These are phyloP conservation scores for Eumaeus atala DNA, from an alignment of 1,140 invertebrate genomes.

Conservation along the genomic window DNA sequence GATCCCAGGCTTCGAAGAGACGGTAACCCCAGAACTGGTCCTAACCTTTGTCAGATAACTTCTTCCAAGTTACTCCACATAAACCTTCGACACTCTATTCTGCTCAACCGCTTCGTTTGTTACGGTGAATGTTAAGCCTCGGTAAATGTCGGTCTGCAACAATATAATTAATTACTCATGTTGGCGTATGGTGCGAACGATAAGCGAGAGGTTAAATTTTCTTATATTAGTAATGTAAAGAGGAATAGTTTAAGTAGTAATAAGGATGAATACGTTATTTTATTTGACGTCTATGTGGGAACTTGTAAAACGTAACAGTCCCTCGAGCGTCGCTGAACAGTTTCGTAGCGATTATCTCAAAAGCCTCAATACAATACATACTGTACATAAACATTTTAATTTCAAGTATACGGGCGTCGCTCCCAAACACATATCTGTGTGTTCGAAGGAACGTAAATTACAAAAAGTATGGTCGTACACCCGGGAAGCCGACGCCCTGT, in stretches of 20 bases:
- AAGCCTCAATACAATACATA: neutral
- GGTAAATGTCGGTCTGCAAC: too few species aligned
- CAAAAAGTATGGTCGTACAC: neutral
- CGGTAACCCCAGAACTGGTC: too few species aligned
- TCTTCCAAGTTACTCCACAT: too few species aligned
- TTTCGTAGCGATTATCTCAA: conserved; percentile 6
- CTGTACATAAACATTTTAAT: conserved; percentile 11
- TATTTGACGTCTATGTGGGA: conserved; percentile 10
- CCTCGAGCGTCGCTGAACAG: conserved; percentile 5
- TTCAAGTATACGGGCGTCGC: conserved; percentile 3
- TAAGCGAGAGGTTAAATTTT: too few species aligned
- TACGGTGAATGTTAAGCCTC: too few species aligned
- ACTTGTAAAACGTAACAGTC: conserved; percentile 10
- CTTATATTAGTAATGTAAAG: too few species aligned
- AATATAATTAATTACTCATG: too few species aligned
- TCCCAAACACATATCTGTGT: neutral
- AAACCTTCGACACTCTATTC: too few species aligned
- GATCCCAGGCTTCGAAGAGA: too few species aligned
- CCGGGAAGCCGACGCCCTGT: neutral
- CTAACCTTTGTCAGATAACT: too few species aligned
- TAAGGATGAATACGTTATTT: conserved; percentile 6
- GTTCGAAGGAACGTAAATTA: conserved; percentile 3
- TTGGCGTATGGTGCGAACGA: too few species aligned
- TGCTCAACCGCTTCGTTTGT: too few species aligned
- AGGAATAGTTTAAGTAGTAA: neutral